These are phyloP conservation scores for Galeruca laticollis DNA, from an alignment of 2,888 invertebrate species.

Conservation along the genomic window DNA sequence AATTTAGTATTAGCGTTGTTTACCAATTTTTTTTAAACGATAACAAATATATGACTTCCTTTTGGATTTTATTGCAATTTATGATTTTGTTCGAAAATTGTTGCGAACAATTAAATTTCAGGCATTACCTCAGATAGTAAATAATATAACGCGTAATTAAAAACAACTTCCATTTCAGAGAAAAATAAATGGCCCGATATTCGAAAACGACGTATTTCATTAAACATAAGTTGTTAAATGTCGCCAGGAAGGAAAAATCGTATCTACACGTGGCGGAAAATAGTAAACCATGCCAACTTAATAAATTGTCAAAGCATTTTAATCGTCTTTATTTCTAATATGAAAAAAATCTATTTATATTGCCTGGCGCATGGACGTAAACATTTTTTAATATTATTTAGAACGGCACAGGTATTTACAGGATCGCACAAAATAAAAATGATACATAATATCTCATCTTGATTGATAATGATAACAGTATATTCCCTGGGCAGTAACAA, in stretches of 20 bases:
- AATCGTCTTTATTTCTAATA: constrained; percentile 1
- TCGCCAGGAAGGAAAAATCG: constrained; percentile 9
- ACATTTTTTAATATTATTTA: background rate
- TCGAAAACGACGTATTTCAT: background rate
- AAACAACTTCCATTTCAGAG: background rate
- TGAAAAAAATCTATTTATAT: constrained; percentile 11
- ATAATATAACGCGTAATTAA: background rate
- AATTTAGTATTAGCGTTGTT: too few relatives aligned
- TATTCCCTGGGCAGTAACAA: too few relatives aligned
- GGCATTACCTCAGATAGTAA: background rate
- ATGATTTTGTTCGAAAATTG: background rate
- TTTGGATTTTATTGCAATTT: background rate
- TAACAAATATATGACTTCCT: background rate
- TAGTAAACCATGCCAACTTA: constrained; percentile 17
- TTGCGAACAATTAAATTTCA: background rate
- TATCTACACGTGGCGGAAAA: constrained; percentile 24
- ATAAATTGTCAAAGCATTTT: constrained; percentile 5
- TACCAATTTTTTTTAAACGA: background rate
- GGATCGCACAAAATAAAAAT: background rate
- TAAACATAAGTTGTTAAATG: constrained; percentile 2
- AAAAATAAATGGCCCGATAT: background rate
- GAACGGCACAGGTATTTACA: background rate
- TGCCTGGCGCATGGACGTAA: background rate
- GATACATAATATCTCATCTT: too few relatives aligned
- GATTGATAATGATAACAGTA: too few relatives aligned